Conservation (phyloP, 2,113 vertebrate genomes). For the Holacanthus passer region DNA sequence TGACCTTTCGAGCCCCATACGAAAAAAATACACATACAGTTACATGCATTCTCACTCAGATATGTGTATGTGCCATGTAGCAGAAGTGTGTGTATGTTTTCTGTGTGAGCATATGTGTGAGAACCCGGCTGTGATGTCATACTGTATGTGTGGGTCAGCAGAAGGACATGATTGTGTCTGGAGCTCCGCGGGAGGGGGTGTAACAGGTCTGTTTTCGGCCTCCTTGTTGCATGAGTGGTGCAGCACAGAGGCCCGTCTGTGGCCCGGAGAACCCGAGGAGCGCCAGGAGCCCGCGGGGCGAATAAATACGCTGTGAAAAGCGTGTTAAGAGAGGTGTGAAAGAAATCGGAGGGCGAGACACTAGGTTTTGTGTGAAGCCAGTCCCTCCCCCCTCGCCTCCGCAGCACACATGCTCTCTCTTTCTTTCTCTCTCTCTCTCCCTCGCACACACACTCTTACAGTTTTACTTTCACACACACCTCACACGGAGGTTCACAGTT, state of each 20-base stretch:
- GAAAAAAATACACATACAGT: constrained; percentile 53
- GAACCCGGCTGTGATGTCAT: constrained; percentile 58
- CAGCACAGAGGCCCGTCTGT: constrained; percentile 79
- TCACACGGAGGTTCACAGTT: constrained; percentile 79
- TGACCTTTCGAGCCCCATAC: constrained; percentile 39
- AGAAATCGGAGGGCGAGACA: constrained; percentile 67
- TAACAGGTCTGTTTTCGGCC: constrained; percentile 55
- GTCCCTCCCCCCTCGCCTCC: constrained; percentile 37
- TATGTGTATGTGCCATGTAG: constrained; percentile 3
- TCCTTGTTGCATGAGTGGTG: constrained; percentile 22
- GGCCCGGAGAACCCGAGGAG: constrained; percentile 62
- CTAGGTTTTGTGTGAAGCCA: constrained; percentile 72
- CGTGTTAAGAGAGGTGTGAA: constrained; percentile 76
- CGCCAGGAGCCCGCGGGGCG: constrained; percentile 67
- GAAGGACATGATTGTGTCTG: constrained; percentile 74
- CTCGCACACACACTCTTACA: constrained; percentile 39
- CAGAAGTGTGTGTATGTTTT: constrained; percentile 16
- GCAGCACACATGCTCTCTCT: constrained; percentile 37
- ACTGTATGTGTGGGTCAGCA: constrained; percentile 65
- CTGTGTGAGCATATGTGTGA: constrained; percentile 25
- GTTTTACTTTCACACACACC: constrained; percentile 71
- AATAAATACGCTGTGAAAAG: constrained; percentile 78
- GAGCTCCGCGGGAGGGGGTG: constrained; percentile 50
- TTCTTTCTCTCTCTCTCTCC: constrained; percentile 27
- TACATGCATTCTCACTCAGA: constrained; percentile 35